These are phyloP conservation scores for Lampropteryx suffumata DNA, from an alignment of 2,888 invertebrate genomes.

Conservation along the genomic window DNA sequence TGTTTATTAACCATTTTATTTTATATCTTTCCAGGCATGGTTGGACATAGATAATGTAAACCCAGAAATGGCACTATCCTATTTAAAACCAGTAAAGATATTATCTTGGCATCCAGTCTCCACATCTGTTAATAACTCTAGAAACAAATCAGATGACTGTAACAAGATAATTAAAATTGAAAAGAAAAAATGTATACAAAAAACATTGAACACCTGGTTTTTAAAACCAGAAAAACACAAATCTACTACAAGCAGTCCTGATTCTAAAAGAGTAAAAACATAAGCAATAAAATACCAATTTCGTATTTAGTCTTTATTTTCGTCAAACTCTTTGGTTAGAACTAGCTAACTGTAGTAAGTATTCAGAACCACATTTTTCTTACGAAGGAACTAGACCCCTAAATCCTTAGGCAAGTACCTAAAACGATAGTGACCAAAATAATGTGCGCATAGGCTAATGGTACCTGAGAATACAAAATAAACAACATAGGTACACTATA, in stretches of 20 bases:
- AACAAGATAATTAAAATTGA: constrained; percentile 71
- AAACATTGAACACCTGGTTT: constrained; percentile 73
- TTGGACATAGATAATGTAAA: constrained; percentile 82
- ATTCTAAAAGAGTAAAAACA: constrained; percentile 41
- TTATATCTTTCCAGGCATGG: constrained; percentile 83
- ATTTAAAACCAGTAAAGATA: constrained; percentile 78
- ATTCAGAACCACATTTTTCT: neutral
- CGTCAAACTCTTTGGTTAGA: constrained; percentile 16
- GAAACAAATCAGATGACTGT: constrained; percentile 85
- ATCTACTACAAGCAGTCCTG: constrained; percentile 38
- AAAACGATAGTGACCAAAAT: too few species aligned
- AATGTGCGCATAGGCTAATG: too few species aligned
- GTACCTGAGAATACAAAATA: too few species aligned
- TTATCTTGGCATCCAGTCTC: constrained; percentile 88
- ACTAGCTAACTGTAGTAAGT: constrained; percentile 1
- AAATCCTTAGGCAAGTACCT: too few species aligned
- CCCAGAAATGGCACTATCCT: constrained; percentile 75
- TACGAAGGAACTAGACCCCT: too few species aligned
- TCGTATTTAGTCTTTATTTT: constrained; percentile 3
- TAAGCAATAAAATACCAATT: constrained; percentile 9
- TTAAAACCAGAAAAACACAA: constrained; percentile 60
- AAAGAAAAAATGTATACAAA: constrained; percentile 60
- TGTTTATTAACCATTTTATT: neutral
- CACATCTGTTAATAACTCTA: constrained; percentile 87
- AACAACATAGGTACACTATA: too few species aligned